A percentile compares a stretch with the other conserved stretches of the same genome.
Evolutionary conservation across 2,113 vertebrate genomes (phyloP).

Genomic region (Craseonycteris thonglongyai): DNA sequence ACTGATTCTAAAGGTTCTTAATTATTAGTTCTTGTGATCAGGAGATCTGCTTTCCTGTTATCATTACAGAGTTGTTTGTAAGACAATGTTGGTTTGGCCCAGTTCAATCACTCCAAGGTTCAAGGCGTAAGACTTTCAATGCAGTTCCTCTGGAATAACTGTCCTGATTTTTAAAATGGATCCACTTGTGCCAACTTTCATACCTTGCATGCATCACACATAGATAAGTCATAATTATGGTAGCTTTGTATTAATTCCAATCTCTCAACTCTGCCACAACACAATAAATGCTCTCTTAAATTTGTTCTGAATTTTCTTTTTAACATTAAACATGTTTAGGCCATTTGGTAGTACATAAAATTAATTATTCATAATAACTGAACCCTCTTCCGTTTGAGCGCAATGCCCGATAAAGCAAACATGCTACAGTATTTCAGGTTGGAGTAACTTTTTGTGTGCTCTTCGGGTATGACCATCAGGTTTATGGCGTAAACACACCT

Average conservation of each 20-base stretch:
- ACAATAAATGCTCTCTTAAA: background rate
- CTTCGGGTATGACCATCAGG: background rate
- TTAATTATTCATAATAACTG: conserved; percentile 33
- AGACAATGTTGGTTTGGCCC: background rate
- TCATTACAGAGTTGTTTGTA: background rate
- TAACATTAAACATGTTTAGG: background rate
- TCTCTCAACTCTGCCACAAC: background rate
- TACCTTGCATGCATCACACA: background rate
- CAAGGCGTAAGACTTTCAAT: background rate
- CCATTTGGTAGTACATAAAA: conserved; percentile 33
- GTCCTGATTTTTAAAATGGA: background rate
- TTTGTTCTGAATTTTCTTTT: conserved; percentile 14
- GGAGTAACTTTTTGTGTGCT: background rate
- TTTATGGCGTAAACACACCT: background rate
- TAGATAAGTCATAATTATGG: conserved; percentile 4
- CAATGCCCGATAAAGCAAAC: background rate
- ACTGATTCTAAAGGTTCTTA: background rate
- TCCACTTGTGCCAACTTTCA: background rate
- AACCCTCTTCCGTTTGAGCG: conserved; percentile 38
- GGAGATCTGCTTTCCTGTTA: background rate
- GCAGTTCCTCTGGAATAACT: background rate
- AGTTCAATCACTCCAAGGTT: background rate
- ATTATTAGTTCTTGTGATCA: background rate
- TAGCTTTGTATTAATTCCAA: background rate
- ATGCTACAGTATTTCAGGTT: background rate